Evolutionary conservation across 35 echinoderm and acorn worm species (phyloP), one percentile per base, ranked within the genome.

Genomic region (Heliocidaris tuberculata): DNA sequence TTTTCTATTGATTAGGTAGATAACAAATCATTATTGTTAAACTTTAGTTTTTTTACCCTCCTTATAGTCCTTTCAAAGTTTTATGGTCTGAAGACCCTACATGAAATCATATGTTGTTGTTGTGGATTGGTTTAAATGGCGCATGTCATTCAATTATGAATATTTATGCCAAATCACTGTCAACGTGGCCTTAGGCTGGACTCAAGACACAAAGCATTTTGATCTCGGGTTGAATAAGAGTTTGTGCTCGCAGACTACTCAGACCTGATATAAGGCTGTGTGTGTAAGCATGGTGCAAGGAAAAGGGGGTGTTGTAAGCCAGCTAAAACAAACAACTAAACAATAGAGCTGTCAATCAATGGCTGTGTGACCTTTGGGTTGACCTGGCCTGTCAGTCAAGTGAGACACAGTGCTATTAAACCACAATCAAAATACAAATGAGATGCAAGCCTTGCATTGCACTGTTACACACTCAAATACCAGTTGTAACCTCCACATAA

Each of bases 301-400:
- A 78, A 78, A 15, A 89, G 87, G 87, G 87, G 87, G 87, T 48
- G 65, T n/a, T 78, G 11, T 89, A 89, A 32, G 47, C 87, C 87
- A 89, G 87, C 87, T 89, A 89, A 89, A 89, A 89, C 87, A 89
- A 89, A 89, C 87, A 89, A 15, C 87, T 48, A 89, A 89, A 89
- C 87, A 89, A 89, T 89, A 48, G 87, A 89, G 13, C 87, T 89
- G 87, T 47, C 87, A 89, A 89, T 89, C 87, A 89, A 15, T 19
- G 31, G 47, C 15, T 17, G 15, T 9, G 31, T 89, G 87, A 89
- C 87, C 87, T 89, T 89, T 89, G 31, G 11, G 2, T 24, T 48
- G 87, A 89, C 87, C 87, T 89, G 87, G 87, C 87, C 87, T 32
- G 87, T 89, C 87, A 89, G 17, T 89, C 87, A 89, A 89, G 47